A percentile compares a stretch with the other conserved stretches of the same genome.
These are phyloP conservation scores for Neuroscelio doddi DNA, from an alignment of 2,888 invertebrate genomes.

Conservation along the genomic window DNA sequence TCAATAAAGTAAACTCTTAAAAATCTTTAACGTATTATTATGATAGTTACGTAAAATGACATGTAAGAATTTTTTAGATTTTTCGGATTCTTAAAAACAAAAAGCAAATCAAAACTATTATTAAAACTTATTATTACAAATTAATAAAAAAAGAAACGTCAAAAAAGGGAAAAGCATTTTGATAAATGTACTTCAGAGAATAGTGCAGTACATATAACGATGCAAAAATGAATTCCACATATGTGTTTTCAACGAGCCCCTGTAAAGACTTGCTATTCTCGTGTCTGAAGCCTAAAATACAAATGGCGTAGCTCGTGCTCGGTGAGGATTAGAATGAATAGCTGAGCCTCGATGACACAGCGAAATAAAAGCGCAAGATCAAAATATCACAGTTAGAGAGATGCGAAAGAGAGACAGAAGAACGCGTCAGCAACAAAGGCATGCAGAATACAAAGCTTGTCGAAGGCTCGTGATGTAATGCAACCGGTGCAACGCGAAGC, in stretches of 20 bases:
- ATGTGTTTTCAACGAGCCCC: slow-evolving; percentile 6
- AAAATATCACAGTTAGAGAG: slow-evolving; percentile 40
- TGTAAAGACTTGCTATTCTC: slow-evolving; percentile 16
- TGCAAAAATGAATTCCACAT: slow-evolving; percentile 8
- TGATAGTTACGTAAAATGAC: too few species aligned
- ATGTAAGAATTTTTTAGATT: too few species aligned
- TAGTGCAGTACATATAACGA: too few species aligned
- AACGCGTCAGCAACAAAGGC: slow-evolving; percentile 46
- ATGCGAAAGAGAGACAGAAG: slow-evolving; percentile 40
- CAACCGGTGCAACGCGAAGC: slow-evolving; percentile 35
- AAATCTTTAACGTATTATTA: too few species aligned
- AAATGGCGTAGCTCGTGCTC: slow-evolving; percentile 18
- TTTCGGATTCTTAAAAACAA: too few species aligned
- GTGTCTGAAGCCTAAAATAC: slow-evolving; percentile 33
- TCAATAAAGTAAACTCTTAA: too few species aligned
- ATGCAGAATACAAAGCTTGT: slow-evolving; percentile 39
- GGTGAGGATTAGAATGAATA: slow-evolving; percentile 38
- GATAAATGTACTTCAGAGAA: neutral
- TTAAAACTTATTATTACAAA: too few species aligned
- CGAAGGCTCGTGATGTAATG: slow-evolving; percentile 43
- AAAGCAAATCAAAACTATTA: too few species aligned
- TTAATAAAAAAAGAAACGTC: too few species aligned
- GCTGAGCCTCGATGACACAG: slow-evolving; percentile 36
- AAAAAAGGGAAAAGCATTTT: neutral
- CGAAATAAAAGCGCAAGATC: slow-evolving; percentile 44